Evolutionary conservation across 2,888 invertebrate species (phyloP), one percentile per base, ranked within the genome.

Genomic region (Drosophila silvestris): DNA sequence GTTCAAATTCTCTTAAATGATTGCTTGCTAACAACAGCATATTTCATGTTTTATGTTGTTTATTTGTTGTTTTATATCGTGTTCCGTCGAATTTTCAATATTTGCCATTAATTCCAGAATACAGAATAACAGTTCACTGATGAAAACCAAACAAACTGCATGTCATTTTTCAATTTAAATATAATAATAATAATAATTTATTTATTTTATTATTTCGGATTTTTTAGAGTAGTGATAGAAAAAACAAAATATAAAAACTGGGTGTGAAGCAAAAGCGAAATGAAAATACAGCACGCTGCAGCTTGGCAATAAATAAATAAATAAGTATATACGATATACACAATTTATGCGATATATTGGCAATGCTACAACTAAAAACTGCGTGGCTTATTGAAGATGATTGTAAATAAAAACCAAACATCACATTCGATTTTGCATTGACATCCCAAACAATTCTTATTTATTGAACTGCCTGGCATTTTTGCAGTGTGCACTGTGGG

Each of bases 391-490:
- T 44, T 35, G 47, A 10, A 37, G 30, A 47, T 57, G 77, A 68
- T 78, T 78, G 69, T 78, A 79, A 79, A 79, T 68, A 79, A 76
- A 79, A 79, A 53, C 30, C 41, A 64, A 76, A 74, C 53, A 78
- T 58, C 63, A 51, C 58, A 79, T 63, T 71, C 76, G 59, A 75
- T 79, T 74, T 70, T 79, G 39, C 52, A 59, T 70, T 65, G 77
- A 62, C 71, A 71, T 47, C 44, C 52, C 41, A 30, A 67, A 67
- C 68, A 68, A 50, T 77, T 77, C 65, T 26, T 78, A 77, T 78
- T 78, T 78, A 78, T 78, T 64, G 74, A 65, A 74, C 70, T 78
- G 78, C 62, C 37, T 28, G 51, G 59, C 60, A 57, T 65, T 72
- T 65, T 30, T 39, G 30, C 41, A 39, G n/a, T 30, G 35, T 56